Percentiles rank a stretch among this genome's conserved stretches.
phyloP scores from a whole-genome alignment of 2,888 invertebrate genomes.

The Pyrocoelia pectoralis region DNA sequence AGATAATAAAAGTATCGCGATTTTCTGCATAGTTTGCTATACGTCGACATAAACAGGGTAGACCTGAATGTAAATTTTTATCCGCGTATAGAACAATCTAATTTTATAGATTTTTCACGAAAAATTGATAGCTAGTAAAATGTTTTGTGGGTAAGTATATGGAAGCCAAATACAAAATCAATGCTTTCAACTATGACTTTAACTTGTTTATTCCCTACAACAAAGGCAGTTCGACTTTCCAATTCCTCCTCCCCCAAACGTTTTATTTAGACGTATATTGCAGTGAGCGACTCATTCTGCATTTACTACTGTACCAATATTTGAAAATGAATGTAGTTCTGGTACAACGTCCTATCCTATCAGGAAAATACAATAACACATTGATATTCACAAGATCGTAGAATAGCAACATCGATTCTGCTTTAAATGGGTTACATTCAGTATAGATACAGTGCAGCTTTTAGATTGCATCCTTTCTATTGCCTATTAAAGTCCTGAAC shows the following conservation, averaged over 20 bases:
- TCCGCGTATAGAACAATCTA: slow-evolving; percentile 1
- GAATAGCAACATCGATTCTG: slow-evolving; percentile 3
- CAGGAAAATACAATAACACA: slow-evolving; percentile 1
- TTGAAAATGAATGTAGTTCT: not conserved
- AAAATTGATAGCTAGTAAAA: slow-evolving; percentile 1
- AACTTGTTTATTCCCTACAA: not conserved
- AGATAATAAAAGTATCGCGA: slow-evolving; percentile 1
- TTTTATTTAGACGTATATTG: not conserved
- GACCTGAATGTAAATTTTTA: slow-evolving; percentile 1
- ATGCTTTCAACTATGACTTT: not conserved
- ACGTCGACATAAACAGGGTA: not conserved
- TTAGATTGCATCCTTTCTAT: not conserved
- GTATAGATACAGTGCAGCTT: not conserved
- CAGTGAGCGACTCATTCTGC: not conserved
- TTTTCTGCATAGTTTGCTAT: slow-evolving; percentile 1
- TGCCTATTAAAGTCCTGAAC: not conserved
- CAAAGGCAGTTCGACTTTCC: not conserved
- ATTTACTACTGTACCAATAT: slow-evolving; percentile 1
- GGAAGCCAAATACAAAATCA: not conserved
- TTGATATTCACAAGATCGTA: not conserved
- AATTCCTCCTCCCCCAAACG: not conserved
- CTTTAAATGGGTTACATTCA: slow-evolving; percentile 3
- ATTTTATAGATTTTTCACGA: not conserved
- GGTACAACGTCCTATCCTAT: not conserved
- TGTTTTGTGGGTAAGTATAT: not conserved